These are phyloP conservation scores for Lucinisca nassula DNA, from an alignment of 2,888 invertebrate species.

Conservation along the genomic window DNA sequence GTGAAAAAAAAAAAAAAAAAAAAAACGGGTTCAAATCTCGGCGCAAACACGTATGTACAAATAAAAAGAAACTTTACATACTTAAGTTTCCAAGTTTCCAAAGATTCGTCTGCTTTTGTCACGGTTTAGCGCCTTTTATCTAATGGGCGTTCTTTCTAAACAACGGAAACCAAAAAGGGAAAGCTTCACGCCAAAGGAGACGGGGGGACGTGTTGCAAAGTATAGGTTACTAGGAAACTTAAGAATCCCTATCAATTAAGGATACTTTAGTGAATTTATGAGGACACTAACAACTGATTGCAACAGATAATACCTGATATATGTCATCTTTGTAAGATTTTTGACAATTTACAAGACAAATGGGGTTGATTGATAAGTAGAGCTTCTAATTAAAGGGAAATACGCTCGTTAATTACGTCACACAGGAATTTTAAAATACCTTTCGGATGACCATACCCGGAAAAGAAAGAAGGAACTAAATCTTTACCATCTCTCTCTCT, in stretches of 20 bases:
- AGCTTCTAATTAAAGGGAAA: neutral
- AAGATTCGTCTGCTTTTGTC: too few species aligned
- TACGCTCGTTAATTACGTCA: neutral
- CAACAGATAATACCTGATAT: neutral
- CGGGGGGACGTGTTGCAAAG: neutral
- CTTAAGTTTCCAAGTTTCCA: neutral
- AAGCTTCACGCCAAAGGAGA: neutral
- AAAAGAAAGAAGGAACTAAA: too few species aligned
- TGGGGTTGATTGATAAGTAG: neutral
- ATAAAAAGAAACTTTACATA: too few species aligned
- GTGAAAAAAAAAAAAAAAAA: too few species aligned
- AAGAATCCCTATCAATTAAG: neutral
- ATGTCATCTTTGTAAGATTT: neutral
- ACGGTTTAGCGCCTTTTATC: too few species aligned
- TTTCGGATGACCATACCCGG: neutral
- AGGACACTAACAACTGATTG: neutral
- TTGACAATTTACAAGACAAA: neutral
- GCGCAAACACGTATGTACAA: too few species aligned
- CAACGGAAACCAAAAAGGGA: neutral
- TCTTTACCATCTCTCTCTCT: neutral
- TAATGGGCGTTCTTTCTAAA: neutral
- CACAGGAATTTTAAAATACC: neutral
- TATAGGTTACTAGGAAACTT: neutral
- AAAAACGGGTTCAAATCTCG: too few species aligned
- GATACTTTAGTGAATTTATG: neutral